Evolutionary conservation across 23 tunicate genomes (phyloP).

Genomic region (Halocynthia aurantium): DNA sequence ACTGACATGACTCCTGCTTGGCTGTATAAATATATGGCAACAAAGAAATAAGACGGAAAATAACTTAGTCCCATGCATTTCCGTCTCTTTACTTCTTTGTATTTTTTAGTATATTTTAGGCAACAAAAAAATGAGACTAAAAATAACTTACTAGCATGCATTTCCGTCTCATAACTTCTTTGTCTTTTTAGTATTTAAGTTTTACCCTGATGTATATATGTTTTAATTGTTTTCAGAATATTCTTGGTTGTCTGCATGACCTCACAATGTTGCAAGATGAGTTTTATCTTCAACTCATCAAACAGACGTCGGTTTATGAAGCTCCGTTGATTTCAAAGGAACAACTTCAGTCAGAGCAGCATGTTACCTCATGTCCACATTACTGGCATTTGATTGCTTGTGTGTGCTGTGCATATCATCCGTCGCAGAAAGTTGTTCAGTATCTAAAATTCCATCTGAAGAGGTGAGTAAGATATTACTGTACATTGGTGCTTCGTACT

Average conservation of each 20-base stretch:
- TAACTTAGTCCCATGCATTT: too few species aligned
- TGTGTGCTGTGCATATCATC: conserved; percentile 92
- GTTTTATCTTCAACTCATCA: conserved; percentile 75
- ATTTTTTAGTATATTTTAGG: too few species aligned
- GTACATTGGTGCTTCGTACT: too few species aligned
- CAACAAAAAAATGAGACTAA: too few species aligned
- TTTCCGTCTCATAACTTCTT: too few species aligned
- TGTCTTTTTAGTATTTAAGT: too few species aligned
- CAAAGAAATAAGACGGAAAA: too few species aligned
- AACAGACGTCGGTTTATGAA: conserved; percentile 74
- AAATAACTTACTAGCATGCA: too few species aligned
- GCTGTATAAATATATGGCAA: too few species aligned
- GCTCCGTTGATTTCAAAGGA: conserved; percentile 63
- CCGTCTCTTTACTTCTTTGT: too few species aligned
- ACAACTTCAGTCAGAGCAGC: conserved; percentile 76
- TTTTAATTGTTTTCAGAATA: conserved; percentile 52
- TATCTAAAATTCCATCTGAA: conserved; percentile 69
- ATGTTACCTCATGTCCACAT: conserved; percentile 81
- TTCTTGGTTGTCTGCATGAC: conserved; percentile 54
- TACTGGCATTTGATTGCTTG: conserved; percentile 96
- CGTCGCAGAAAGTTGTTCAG: conserved; percentile 60
- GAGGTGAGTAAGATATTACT: conserved; percentile 24
- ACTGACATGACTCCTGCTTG: too few species aligned
- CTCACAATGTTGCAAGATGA: conserved; percentile 73
- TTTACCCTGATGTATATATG: too few species aligned